Percentiles rank a stretch among this genome's conserved stretches.
Conservation (phyloP, 2,113 vertebrate genomes). For the Oplegnathus fasciatus region DNA sequence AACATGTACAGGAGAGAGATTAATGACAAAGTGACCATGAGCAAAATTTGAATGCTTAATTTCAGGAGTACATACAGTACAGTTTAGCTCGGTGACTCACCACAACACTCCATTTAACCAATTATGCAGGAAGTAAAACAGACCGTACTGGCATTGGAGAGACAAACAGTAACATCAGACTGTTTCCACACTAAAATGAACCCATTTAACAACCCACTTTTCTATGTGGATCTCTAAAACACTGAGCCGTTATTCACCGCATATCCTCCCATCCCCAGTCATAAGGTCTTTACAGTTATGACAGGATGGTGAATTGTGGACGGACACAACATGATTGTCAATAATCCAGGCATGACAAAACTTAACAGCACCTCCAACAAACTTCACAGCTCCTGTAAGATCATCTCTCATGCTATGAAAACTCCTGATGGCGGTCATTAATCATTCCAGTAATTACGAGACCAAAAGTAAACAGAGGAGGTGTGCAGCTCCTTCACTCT, state of each 20-base stretch:
- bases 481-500: slow-evolving; percentile 11
- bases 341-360: slow-evolving; percentile 49
- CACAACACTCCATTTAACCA: slow-evolving; percentile 13
- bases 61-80: not conserved
- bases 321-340: slow-evolving; percentile 37
- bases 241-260: slow-evolving; percentile 3
- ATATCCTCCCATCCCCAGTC: slow-evolving; percentile 6
- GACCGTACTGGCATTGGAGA: slow-evolving; percentile 19
- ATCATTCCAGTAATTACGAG: slow-evolving; percentile 69
- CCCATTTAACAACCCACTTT: slow-evolving; percentile 25
- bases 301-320: slow-evolving; percentile 22
- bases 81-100: slow-evolving; percentile 14
- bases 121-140: slow-evolving; percentile 42
- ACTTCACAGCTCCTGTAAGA: slow-evolving; percentile 49
- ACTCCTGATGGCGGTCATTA: slow-evolving; percentile 56
- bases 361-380: slow-evolving; percentile 40
- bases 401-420: slow-evolving; percentile 52
- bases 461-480: slow-evolving; percentile 58
- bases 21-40: not conserved
- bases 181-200: slow-evolving; percentile 28
- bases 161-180: slow-evolving; percentile 11
- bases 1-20: not conserved
- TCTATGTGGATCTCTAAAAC: slow-evolving; percentile 18
- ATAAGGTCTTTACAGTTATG: slow-evolving; percentile 12
- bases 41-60: not conserved